A percentile compares a stretch with the other conserved stretches of the same genome.
Evolutionary conservation across 2,797 vertebrate genomes (phyloP).

Genomic region (Chelonia mydas): DNA sequence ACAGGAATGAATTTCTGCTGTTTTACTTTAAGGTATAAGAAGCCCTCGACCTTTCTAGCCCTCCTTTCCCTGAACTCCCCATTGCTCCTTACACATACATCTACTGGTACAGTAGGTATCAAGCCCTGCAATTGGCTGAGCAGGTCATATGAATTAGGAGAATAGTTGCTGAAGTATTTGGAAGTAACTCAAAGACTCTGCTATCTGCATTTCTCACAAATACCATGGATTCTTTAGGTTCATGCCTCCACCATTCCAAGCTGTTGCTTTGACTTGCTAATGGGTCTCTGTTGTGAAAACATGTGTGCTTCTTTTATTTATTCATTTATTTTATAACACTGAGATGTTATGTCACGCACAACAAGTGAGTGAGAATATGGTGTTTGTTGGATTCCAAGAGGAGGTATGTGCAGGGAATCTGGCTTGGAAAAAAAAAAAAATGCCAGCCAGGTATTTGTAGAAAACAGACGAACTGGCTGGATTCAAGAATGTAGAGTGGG

Average conservation of each 20-base stretch:
- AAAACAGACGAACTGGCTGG: neutral
- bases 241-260: constrained; percentile 61
- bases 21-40: constrained; percentile 1
- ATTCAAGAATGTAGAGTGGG: constrained; percentile 7
- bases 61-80: neutral
- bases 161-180: constrained; percentile 54
- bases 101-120: neutral
- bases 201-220: constrained; percentile 70
- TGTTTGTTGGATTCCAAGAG: constrained; percentile 6
- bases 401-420: neutral
- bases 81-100: neutral
- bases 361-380: neutral
- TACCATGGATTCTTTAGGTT: constrained; percentile 67
- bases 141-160: constrained; percentile 16
- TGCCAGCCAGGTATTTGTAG: neutral
- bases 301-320: neutral
- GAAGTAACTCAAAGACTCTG: constrained; percentile 66
- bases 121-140: neutral
- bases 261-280: constrained; percentile 67
- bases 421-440: neutral
- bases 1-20: neutral
- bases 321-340: neutral
- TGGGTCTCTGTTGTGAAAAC: constrained; percentile 44
- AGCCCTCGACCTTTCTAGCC: constrained; percentile 4
- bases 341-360: neutral